Percentiles rank a stretch among this genome's conserved stretches.
phyloP scores from a whole-genome alignment of 35 echinoderm and acorn worm species.

The Heliocidaris erythrogramma region DNA sequence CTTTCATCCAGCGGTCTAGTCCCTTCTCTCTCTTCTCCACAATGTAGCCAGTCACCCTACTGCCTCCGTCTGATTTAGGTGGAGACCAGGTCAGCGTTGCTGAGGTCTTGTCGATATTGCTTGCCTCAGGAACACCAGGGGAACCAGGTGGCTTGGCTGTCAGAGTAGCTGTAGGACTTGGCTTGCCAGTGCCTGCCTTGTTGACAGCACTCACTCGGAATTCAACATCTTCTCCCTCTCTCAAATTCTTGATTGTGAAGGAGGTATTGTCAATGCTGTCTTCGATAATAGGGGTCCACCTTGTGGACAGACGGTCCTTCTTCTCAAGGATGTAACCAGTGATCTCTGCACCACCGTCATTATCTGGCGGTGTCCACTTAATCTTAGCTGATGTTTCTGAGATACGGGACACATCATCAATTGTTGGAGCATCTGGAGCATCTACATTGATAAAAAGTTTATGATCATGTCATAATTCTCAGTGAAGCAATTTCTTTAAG shows the following conservation, averaged over 20 bases:
- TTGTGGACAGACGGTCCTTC: constrained; percentile 71
- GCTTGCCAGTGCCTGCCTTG: constrained; percentile 82
- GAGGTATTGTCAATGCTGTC: constrained; percentile 62
- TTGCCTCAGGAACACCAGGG: constrained; percentile 48
- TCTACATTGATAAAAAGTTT: constrained; percentile 25
- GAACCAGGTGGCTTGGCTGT: constrained; percentile 40
- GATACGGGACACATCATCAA: constrained; percentile 49
- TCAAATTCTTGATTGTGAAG: constrained; percentile 71
- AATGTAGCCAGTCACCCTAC: constrained; percentile 54
- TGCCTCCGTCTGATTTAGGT: constrained; percentile 55
- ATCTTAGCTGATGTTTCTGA: constrained; percentile 60
- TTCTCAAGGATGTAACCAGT: constrained; percentile 87
- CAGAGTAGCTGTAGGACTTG: constrained; percentile 40
- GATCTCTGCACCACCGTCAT: constrained; percentile 75
- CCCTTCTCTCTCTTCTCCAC: constrained; percentile 43
- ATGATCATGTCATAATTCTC: background rate
- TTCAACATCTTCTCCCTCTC: constrained; percentile 75
- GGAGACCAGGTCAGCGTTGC: constrained; percentile 50
- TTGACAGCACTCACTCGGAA: constrained; percentile 84
- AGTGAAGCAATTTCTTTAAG: background rate
- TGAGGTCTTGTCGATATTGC: constrained; percentile 48
- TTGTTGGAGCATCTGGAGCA: constrained; percentile 57
- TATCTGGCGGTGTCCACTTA: constrained; percentile 72
- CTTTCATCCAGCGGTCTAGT: constrained; percentile 49
- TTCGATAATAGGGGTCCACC: constrained; percentile 69